These are phyloP conservation scores for Vidua macroura DNA, from an alignment of 2,113 vertebrate genomes.

Conservation along the genomic window DNA sequence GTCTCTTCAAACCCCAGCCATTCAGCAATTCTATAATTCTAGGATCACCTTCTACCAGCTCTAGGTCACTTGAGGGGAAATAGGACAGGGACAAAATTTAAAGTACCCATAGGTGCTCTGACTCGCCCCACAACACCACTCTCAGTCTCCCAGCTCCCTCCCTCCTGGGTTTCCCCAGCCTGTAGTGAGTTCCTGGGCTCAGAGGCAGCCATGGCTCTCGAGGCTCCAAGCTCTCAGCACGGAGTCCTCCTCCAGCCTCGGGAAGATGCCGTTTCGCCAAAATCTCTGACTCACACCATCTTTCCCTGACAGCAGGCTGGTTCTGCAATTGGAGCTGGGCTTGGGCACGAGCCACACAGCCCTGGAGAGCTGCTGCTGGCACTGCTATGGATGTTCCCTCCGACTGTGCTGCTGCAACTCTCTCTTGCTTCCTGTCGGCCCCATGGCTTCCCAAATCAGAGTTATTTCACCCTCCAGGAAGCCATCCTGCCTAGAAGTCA, in stretches of 20 bases:
- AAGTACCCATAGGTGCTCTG: neutral
- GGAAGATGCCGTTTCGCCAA: rapidly evolving
- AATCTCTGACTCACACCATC: neutral
- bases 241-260: neutral
- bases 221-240: rapidly evolving
- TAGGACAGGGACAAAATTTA: neutral
- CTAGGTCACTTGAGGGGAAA: neutral
- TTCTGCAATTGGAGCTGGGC: rapidly evolving
- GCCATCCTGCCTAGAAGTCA: neutral
- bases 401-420: neutral
- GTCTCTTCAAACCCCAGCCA: neutral
- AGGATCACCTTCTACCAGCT: neutral
- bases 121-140: rapidly evolving
- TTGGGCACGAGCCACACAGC: neutral
- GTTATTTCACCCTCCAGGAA: neutral
- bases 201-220: rapidly evolving
- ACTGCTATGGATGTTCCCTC: rapidly evolving
- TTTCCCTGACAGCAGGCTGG: neutral
- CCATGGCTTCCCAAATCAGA: neutral
- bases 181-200: neutral
- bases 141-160: neutral
- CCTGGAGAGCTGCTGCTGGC: neutral
- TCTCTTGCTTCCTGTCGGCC: neutral
- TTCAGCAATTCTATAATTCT: rapidly evolving
- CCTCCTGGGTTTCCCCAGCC: neutral